A percentile compares a stretch with the other conserved stretches of the same genome.
These are phyloP conservation scores for Ambastaia sidthimunki DNA, from an alignment of 2,797 vertebrate genomes.

Conservation along the genomic window DNA sequence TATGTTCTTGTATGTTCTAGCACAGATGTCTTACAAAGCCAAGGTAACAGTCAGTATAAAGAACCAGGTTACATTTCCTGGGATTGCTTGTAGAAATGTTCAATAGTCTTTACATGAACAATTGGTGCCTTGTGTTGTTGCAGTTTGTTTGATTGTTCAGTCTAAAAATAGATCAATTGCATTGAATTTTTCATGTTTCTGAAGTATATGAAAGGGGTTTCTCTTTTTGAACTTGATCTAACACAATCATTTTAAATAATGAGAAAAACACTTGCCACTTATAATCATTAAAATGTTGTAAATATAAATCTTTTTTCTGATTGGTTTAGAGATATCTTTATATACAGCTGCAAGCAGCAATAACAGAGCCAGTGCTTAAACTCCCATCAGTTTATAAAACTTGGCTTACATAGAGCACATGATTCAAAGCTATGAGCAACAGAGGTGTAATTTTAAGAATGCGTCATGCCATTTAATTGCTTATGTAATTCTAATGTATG, in stretches of 20 bases:
- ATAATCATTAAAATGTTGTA: background rate
- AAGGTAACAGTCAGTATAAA: background rate
- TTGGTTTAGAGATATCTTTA: background rate
- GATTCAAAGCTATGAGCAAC: background rate
- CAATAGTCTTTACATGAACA: background rate
- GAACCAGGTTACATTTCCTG: background rate
- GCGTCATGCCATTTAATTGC: background rate
- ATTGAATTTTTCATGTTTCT: background rate
- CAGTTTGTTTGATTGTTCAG: background rate
- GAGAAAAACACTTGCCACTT: background rate
- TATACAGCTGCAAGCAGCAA: background rate
- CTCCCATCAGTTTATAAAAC: background rate
- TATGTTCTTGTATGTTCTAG: background rate
- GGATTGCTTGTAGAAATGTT: background rate
- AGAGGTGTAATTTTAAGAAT: background rate
- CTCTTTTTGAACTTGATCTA: background rate
- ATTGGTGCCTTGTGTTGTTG: background rate
- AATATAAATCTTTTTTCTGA: background rate
- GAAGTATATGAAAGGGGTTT: background rate
- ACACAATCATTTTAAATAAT: no score
- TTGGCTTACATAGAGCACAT: background rate
- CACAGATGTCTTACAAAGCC: background rate
- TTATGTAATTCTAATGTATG: no score
- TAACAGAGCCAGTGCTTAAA: background rate
- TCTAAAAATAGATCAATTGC: slow-evolving; percentile 13